phyloP scores from a whole-genome alignment of 2,113 vertebrate species.

The Podarcis cretensis region DNA sequence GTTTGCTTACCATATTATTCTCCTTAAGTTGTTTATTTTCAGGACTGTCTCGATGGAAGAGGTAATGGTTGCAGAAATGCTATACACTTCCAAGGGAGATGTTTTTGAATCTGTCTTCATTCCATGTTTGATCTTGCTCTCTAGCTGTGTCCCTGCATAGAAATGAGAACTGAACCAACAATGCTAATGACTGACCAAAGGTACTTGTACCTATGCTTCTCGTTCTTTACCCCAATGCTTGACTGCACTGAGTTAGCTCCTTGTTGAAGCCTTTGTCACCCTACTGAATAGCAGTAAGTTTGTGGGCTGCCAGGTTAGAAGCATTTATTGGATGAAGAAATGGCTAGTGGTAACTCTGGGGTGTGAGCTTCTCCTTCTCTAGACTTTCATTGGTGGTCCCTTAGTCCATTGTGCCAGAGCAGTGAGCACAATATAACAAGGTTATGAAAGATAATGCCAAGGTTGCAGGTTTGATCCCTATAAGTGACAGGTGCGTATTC shows the following conservation, averaged over 20 bases:
- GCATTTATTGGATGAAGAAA: not conserved
- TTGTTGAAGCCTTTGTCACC: not conserved
- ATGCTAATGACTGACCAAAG: not conserved
- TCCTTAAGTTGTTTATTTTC: not conserved
- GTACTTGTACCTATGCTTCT: not conserved
- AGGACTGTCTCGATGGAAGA: not conserved
- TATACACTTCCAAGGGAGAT: not conserved
- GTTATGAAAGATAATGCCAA: too few species aligned
- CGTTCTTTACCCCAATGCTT: not conserved
- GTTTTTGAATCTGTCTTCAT: not conserved
- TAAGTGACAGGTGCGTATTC: too few species aligned
- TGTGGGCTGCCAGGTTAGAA: not conserved
- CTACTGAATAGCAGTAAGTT: not conserved
- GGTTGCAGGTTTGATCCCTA: too few species aligned
- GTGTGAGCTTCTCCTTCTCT: not conserved
- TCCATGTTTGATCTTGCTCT: not conserved
- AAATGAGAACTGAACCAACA: not conserved
- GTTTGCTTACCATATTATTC: not conserved
- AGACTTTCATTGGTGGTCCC: not conserved
- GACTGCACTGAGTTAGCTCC: not conserved
- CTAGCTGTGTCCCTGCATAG: not conserved
- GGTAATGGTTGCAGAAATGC: not conserved
- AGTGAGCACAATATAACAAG: not conserved
- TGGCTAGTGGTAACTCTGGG: not conserved
- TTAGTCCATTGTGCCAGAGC: not conserved